Base-by-base conservation (phyloP, 2,888 invertebrate genomes). In the Acrocyrtus sp. region DNA sequence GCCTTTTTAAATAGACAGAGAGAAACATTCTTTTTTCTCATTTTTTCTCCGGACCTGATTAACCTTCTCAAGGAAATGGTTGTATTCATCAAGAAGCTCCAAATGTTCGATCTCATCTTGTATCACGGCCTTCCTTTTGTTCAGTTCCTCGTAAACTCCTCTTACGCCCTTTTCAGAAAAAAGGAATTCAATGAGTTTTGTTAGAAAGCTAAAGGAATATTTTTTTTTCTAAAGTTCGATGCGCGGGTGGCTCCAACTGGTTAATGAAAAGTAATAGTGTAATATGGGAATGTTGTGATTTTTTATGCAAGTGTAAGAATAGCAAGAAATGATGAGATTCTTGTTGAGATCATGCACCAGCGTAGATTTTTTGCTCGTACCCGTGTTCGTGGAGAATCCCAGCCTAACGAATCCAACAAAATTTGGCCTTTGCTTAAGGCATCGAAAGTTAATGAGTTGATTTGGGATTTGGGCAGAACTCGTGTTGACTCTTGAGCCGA, bases 341-440 rank as follows among this genome's bases (percentile, higher is more conserved):
- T 45, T 45, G 17, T 45, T 45, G 17, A 19, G n/a, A 5, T n/a
- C n/a, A n/a, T n/a, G n/a, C n/a, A n/a, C n/a, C 21, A 47, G 8
- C 19, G 3, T 3, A 47, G 10, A 47, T 47, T 47, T 17, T 47
- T 17, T 17, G 47, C 47, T n/a, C 67, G 75, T 77, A 87, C 87
- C 84, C 90, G 88, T 47, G 90, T 89, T 78, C 90, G 91, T 27
- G 89, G 87, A 81, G 88, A 82, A 87, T 89, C 83, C 82, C 84
- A 85, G 79, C 85, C 85, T 81, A 90, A 89, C 77, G 88, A 87
- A 82, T 91, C 90, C 50, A 94, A 85, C 77, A 94, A 87, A 78
- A 88, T 86, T 82, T 91, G 90, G 70, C 94, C 94, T 82, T 92
- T 88, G 51, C 89, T 87, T 58, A 93, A 85, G 54, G 92, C 90